Evolutionary conservation across 2,888 invertebrate species (phyloP), one percentile per base, ranked within the genome.

Genomic region (Troilus luridus): DNA sequence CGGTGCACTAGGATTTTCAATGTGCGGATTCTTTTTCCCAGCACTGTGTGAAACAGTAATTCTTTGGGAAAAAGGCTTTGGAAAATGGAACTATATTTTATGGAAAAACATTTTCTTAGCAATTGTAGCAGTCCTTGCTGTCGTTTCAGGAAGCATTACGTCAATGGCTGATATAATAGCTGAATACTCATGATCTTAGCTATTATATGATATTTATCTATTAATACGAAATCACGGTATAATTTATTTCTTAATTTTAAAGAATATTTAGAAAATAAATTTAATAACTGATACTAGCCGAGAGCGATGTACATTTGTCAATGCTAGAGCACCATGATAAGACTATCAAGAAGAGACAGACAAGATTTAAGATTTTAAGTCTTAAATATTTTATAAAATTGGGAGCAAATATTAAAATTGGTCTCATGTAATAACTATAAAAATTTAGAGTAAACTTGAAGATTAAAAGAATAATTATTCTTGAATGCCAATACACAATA

Each of bases 1-100:
- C 0, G 98, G 98, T 0, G 97, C 98, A 0, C 95, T 95, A 93
- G 96, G 96, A 93, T 95, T 95, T 94, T 96, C 95, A 72, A 96
- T 96, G 72, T 95, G 96, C 94, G 98, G 98, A 0, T 95, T 97
- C 12, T 95, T 96, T 41, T 95, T 97, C 5, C 97, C 97, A 17
- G 96, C 97, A 1, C 94, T 97, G 41, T 95, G 97, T 3, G 97
- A 98, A 93, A 96, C 96, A 0, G 95, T 97, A 17, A 91, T 92
- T 1, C 56, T 81, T 24, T 92, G 91, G 91, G 91, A 91, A 11
- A 77, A 91, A 27, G 92, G 91, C 12, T 67, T 95, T 77, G 97
- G 97, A 0, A 93, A 93, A 0, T 95, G 94, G 93, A 95, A 96
- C 90, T 97, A 97, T 96, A 95, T 96, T 77, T 94, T 97, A 0